Evolutionary conservation across 2,888 invertebrate species (phyloP), one percentile per base, ranked within the genome.

Genomic region (Stenchaetothrips biformis): DNA sequence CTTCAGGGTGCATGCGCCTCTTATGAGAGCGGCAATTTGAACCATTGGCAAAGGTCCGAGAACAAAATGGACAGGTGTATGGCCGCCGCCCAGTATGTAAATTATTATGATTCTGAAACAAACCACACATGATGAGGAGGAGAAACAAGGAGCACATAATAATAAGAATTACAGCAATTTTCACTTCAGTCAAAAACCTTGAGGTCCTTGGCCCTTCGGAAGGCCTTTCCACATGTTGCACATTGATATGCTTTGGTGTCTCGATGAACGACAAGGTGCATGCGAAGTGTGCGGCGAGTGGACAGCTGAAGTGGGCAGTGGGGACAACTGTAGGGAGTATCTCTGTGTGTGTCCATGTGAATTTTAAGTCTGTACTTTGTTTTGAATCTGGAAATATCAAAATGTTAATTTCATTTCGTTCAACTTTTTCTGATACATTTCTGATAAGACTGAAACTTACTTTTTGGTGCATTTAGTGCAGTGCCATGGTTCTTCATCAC

Each of bases 81-180:
- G 90, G 89, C 85, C 89, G 89, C 85, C 88, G 88, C 81, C 90
- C 90, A 79, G 89, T 89, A 85, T 90, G 90, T 16, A 88, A 89
- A 84, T 89, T 89, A 85, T 89, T 87, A 85, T 90, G 90, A 48
- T 89, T 89, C 89, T 90, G 59, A 80, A 80, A 80, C 77, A 78
- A 27, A 59, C 27, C 27, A 59, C 47, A 79, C n/a, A 11, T 21
- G 67, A 67, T n/a, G 18, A 37, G 37, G 4, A 37, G 4, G 11
- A 7, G 7, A 48, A 13, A 79, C 53, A 21, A 37, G 11, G 37
- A 37, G n/a, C 37, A 47, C 16, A 49, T 16, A 48, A 47, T 48
- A 47, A 25, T 7, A 18, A 79, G 7, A 16, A 21, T 62, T 2
- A 79, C 79, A 18, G 16, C 79, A 77, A 79, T 0, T 21, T 80